Base-by-base conservation (phyloP, 2,797 vertebrate genomes). In the Eulemur albifrons region DNA sequence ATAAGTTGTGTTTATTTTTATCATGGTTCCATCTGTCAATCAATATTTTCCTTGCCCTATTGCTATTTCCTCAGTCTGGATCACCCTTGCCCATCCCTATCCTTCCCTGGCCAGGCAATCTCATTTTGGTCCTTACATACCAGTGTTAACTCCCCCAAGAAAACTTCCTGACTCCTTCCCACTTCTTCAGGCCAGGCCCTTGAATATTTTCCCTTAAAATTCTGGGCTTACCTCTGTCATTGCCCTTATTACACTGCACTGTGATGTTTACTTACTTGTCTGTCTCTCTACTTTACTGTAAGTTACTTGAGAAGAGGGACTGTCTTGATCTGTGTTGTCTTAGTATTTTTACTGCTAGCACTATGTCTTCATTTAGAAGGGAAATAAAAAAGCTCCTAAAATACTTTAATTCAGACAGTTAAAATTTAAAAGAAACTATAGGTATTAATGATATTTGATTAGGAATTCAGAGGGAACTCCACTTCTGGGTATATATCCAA, bases 301-400 rank as follows among this genome's bases (percentile, higher is more conserved):
- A 50, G 27, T 63, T 90, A n/a, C 63, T 90, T 67, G 32, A 87
- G 67, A 81, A 94, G 88, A 86, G 50, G 81, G 72, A 90, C 7
- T 25, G 67, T 86, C 54, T 81, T 72, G 20, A 67, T 77, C 32
- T 61, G 9, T 70, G 2, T 59, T 75, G 17, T 9, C 2, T n/a
- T 72, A 35, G 10, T 65, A 54, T 70, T 52, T 69, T 72, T 67
- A 59, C 30, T 57, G 54, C 72, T 76, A 79, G 18, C 13, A 75
- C 20, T 10, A 2, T 25, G 32, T 70, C 45, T 93, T 45, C 40
- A 57, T 79, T 92, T 79, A 86, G 23, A 82, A 90, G 48, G 61
- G 48, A 86, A 83, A 72, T 48, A 79, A 90, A 93, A 86, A 7
- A 2, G 13, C 25, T 89, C 40, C 50, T 32, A 77, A 92, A 93